These are phyloP conservation scores for Bellardia bayeri DNA, from an alignment of 2,888 invertebrate species.

Conservation along the genomic window DNA sequence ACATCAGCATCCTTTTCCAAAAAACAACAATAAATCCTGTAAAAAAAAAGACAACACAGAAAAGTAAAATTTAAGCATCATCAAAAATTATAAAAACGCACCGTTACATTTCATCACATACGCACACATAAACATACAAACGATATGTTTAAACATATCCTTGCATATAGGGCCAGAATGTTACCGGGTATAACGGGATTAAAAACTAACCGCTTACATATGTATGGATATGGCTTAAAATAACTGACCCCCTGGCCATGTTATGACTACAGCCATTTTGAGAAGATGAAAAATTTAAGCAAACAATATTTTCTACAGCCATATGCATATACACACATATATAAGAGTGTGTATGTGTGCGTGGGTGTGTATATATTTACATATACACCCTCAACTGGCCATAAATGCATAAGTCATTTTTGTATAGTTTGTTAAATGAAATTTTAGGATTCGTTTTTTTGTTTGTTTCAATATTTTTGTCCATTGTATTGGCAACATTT, in stretches of 20 bases:
- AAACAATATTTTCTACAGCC: slow-evolving; percentile 40
- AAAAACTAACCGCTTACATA: slow-evolving; percentile 70
- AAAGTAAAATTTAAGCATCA: slow-evolving; percentile 62
- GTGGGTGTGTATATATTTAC: slow-evolving; percentile 10
- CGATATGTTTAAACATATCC: background rate
- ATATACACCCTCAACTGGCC: background rate
- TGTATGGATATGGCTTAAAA: slow-evolving; percentile 70
- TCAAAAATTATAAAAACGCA: slow-evolving; percentile 60
- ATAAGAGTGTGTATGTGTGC: too few species aligned
- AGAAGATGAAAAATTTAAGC: slow-evolving; percentile 70
- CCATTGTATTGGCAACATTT: slow-evolving; percentile 15
- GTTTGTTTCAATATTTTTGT: slow-evolving; percentile 69
- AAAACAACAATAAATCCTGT: slow-evolving; percentile 26
- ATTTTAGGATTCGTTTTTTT: slow-evolving; percentile 79
- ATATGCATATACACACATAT: background rate
- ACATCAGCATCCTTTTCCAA: slow-evolving; percentile 1
- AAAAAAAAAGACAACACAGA: slow-evolving; percentile 22
- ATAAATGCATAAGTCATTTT: slow-evolving; percentile 65
- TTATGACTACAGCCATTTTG: slow-evolving; percentile 57
- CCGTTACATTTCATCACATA: background rate
- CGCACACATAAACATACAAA: background rate
- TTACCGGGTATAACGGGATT: slow-evolving; percentile 61
- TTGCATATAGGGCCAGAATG: background rate
- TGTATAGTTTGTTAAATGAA: slow-evolving; percentile 46
- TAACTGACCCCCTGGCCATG: slow-evolving; percentile 66